Evolutionary conservation across 2,888 invertebrate species (phyloP), one percentile per base, ranked within the genome.

Genomic region (Philonicus albiceps): DNA sequence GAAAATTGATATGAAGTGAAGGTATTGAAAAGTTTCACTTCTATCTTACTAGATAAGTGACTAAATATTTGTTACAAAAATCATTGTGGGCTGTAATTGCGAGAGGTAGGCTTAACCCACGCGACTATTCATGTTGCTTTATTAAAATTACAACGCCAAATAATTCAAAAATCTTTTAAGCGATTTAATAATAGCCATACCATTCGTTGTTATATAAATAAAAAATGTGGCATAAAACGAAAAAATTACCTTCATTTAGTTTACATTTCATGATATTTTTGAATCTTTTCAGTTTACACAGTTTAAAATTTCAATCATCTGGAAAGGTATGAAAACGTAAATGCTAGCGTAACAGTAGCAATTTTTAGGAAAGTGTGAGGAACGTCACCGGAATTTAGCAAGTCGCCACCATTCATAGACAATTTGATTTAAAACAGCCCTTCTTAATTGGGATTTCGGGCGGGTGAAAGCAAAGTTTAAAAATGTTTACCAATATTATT

Each of bases 251-350:
- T 11, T 64, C 27, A 13, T 64, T 0, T 27, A 64, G 64, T 64
- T 64, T 22, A 27, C 27, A 64, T 64, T 64, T 64, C 64, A 64
- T 2, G 64, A 64, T 64, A 64, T 64, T 27, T 64, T 64, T 7
- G 64, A 64, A 27, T 19, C 11, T 64, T 11, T 11, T 27, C 3
- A 64, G 30, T 80, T 80, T 80, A 80, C 80, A 80, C 49, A 49
- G 34, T 80, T 53, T 53, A 53, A 53, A 53, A 30, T 53, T 80
- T 80, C 80, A 80, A 80, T 80, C 80, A 80, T 53, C 80, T 49
- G 80, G 80, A 80, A 80, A 80, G 80, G 80, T 80, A 80, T 27
- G 80, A 80, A 80, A 64, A 64, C 64, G 64, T 64, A 64, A 22
- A 22, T 22, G 64, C 11, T 64, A 64, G 64, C 64, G 64, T 64